Evolutionary conservation across 1,140 invertebrate genomes (phyloP).

Genomic region (Trichonephila inaurata): DNA sequence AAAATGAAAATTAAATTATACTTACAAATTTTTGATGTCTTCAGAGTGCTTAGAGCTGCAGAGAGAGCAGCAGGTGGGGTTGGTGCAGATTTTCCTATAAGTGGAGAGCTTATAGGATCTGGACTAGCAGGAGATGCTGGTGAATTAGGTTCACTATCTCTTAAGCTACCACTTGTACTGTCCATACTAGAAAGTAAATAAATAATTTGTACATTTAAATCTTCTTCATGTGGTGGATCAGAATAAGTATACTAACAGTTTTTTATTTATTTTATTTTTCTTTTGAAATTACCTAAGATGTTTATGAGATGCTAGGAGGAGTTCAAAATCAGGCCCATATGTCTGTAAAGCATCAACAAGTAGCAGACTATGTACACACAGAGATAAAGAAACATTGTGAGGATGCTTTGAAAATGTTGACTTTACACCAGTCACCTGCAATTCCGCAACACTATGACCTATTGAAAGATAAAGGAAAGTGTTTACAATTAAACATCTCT

Average conservation of each 20-base stretch:
- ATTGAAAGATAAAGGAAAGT: constrained; percentile 79
- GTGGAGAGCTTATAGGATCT: constrained; percentile 64
- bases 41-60: constrained; percentile 58
- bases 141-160: constrained; percentile 91
- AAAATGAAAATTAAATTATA: not conserved
- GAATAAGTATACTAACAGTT: too few species aligned
- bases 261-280: not conserved
- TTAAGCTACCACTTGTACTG: constrained; percentile 93
- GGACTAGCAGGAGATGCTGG: constrained; percentile 57
- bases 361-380: constrained; percentile 94
- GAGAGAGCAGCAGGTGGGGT: constrained; percentile 53
- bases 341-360: constrained; percentile 96
- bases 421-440: constrained; percentile 93
- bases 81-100: not conserved
- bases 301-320: constrained; percentile 95
- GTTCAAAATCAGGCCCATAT: constrained; percentile 96
- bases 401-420: constrained; percentile 87
- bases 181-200: constrained; percentile 87
- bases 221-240: too few species aligned
- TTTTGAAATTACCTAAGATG: constrained; percentile 87
- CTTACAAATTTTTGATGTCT: constrained; percentile 49
- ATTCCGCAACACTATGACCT: constrained; percentile 88
- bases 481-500: too few species aligned
- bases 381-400: constrained; percentile 87
- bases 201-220: too few species aligned